phyloP scores from a whole-genome alignment of 2,113 vertebrate genomes.

The Coreoperca whiteheadi region DNA sequence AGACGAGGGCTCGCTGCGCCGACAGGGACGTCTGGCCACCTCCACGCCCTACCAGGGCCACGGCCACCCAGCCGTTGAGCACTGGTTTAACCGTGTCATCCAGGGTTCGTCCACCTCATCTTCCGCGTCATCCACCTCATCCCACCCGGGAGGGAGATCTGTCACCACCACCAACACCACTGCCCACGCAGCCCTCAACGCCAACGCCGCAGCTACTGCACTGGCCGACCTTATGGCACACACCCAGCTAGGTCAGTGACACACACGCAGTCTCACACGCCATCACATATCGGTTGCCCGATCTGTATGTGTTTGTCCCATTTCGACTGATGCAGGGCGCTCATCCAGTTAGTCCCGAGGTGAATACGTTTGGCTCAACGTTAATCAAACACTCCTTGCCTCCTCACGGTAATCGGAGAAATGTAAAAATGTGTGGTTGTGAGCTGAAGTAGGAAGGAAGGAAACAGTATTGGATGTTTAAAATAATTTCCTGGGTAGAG shows the following conservation, averaged over 20 bases:
- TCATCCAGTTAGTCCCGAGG: not conserved
- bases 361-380: not conserved
- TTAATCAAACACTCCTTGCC: not conserved
- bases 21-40: slow-evolving; percentile 89
- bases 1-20: slow-evolving; percentile 96
- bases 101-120: slow-evolving; percentile 99
- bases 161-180: slow-evolving; percentile 83
- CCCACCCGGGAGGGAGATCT: slow-evolving; percentile 93
- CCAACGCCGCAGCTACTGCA: slow-evolving; percentile 86
- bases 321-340: not conserved
- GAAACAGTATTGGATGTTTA: not conserved
- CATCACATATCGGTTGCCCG: not conserved
- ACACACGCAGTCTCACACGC: slow-evolving; percentile 19
- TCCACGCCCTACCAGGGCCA: slow-evolving; percentile 90
- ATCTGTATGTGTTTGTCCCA: not conserved
- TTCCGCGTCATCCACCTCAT: slow-evolving; percentile 97
- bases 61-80: slow-evolving; percentile 89
- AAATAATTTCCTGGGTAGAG: not conserved
- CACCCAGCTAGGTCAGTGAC: slow-evolving; percentile 93
- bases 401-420: not conserved
- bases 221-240: slow-evolving; percentile 93
- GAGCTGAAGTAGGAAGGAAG: not conserved
- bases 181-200: slow-evolving; percentile 84
- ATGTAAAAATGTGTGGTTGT: not conserved
- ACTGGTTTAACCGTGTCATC: slow-evolving; percentile 95